A percentile compares a stretch with the other conserved stretches of the same genome.
phyloP scores from a whole-genome alignment of 2,113 vertebrate genomes.

The Saccopteryx bilineata region DNA sequence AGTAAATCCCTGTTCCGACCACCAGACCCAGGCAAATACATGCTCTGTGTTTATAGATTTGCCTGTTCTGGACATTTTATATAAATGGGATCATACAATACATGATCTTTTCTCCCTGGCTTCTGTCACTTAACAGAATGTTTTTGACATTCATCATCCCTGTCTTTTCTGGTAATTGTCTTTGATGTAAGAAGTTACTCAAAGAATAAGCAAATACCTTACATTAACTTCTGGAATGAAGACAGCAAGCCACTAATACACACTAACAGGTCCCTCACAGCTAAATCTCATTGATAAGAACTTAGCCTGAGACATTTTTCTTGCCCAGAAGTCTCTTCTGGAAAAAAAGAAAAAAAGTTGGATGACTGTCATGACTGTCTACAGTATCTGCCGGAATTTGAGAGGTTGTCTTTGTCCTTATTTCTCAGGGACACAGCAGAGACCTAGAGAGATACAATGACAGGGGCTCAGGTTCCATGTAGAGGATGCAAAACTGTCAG shows the following conservation, averaged over 20 bases:
- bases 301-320: not conserved
- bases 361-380: not conserved
- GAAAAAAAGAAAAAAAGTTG: not conserved
- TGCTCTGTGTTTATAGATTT: conserved; percentile 38
- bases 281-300: not conserved
- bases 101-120: not conserved
- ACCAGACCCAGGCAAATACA: conserved; percentile 17
- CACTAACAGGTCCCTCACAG: not conserved
- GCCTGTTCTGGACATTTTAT: conserved; percentile 55
- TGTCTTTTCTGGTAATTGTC: conserved; percentile 30
- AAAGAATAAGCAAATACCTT: conserved; percentile 47
- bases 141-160: not conserved
- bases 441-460: not conserved
- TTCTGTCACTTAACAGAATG: conserved; percentile 51
- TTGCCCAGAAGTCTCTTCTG: not conserved
- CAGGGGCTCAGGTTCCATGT: not conserved
- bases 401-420: not conserved
- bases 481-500: not conserved
- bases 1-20: conserved; percentile 23
- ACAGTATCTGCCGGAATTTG: not conserved
- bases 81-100: conserved; percentile 20
- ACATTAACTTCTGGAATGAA: not conserved
- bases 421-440: not conserved
- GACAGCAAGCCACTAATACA: not conserved
- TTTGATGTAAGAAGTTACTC: conserved; percentile 19